phyloP scores from a whole-genome alignment of 1,140 invertebrate genomes.

The Drosophila pandora region DNA sequence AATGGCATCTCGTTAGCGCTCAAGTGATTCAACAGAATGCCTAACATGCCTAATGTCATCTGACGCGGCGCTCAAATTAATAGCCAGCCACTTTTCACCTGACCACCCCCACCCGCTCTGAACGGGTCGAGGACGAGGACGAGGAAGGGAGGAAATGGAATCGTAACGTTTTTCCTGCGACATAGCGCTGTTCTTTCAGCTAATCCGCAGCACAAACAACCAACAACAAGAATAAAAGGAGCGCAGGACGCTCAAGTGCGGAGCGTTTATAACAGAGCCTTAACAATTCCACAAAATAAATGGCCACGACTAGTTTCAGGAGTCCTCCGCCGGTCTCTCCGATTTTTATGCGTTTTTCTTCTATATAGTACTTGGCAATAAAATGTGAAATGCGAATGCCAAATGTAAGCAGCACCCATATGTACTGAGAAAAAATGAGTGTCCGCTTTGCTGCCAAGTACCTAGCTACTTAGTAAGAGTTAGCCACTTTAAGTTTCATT shows the following conservation, averaged over 20 bases:
- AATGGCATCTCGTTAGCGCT: slow-evolving; percentile 77
- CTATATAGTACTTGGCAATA: slow-evolving; percentile 66
- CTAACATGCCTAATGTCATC: slow-evolving; percentile 81
- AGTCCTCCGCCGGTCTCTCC: slow-evolving; percentile 28
- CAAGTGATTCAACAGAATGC: slow-evolving; percentile 79
- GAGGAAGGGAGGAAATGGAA: slow-evolving; percentile 50
- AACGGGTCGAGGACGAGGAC: neutral
- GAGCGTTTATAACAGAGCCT: slow-evolving; percentile 69
- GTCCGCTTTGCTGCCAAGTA: neutral
- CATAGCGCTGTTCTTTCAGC: slow-evolving; percentile 57
- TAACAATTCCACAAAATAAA: slow-evolving; percentile 76
- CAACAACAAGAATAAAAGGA: slow-evolving; percentile 17
- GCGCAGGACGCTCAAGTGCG: slow-evolving; percentile 60
- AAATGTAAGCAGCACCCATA: slow-evolving; percentile 66
- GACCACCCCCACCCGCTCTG: slow-evolving; percentile 42
- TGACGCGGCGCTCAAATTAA: slow-evolving; percentile 76
- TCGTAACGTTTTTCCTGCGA: slow-evolving; percentile 51
- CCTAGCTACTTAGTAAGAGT: too few relatives aligned
- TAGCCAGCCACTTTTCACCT: slow-evolving; percentile 79
- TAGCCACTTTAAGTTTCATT: too few relatives aligned
- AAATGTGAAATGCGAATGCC: slow-evolving; percentile 68
- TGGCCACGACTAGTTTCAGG: slow-evolving; percentile 57
- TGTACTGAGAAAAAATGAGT: slow-evolving; percentile 5
- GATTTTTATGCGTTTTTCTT: slow-evolving; percentile 77
- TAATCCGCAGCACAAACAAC: slow-evolving; percentile 56